Conservation (phyloP, 2,888 invertebrate species). For the Thyatira batis region DNA sequence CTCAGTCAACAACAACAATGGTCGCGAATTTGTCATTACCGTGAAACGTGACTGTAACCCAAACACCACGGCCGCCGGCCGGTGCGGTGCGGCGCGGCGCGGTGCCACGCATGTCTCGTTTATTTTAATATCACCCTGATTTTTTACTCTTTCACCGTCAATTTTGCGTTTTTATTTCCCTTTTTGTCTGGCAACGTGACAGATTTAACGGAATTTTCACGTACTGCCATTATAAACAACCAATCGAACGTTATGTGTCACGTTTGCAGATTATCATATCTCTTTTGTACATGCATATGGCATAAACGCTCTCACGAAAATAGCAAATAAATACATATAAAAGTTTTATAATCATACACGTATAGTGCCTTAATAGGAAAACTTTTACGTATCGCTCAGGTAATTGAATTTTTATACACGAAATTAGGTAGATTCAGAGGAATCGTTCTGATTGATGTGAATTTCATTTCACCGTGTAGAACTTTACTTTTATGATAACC, state of each 20-base stretch:
- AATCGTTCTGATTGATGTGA: conserved; percentile 30
- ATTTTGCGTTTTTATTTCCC: conserved; percentile 49
- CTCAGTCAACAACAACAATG: conserved; percentile 66
- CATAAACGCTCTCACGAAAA: conserved; percentile 26
- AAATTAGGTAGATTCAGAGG: conserved; percentile 33
- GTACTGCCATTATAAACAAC: conserved; percentile 37
- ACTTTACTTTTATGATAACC: conserved; percentile 29
- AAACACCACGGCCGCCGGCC: conserved; percentile 58
- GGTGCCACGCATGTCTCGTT: conserved; percentile 58
- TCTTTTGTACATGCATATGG: conserved; percentile 40
- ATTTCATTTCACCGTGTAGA: conserved; percentile 21
- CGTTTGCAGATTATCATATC: conserved; percentile 49
- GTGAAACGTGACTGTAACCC: conserved; percentile 70
- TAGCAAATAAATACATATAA: conserved; percentile 36
- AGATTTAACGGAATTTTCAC: conserved; percentile 49
- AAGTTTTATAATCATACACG: conserved; percentile 51
- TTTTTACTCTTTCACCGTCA: conserved; percentile 65
- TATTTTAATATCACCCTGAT: conserved; percentile 70
- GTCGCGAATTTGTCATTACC: conserved; percentile 74
- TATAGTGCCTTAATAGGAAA: conserved; percentile 52
- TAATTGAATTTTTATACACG: conserved; percentile 36
- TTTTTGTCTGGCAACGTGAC: conserved; percentile 65
- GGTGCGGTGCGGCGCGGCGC: too few relatives aligned
- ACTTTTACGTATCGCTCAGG: conserved; percentile 36
- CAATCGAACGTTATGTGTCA: conserved; percentile 27